Conservation (phyloP, 2,888 invertebrate species). For the Cheilosia urbana region DNA sequence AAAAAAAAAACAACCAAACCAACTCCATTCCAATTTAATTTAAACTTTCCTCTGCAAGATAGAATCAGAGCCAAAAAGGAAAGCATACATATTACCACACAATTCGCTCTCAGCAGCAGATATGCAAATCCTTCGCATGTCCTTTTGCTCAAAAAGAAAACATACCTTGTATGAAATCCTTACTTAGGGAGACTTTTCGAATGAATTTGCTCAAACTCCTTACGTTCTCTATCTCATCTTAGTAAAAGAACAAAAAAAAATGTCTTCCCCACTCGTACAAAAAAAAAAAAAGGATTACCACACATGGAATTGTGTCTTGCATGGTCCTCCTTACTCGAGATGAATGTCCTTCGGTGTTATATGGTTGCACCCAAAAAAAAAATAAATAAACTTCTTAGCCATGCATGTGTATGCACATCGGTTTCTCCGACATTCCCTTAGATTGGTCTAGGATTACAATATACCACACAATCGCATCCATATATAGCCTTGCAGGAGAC, state of each 20-base stretch:
- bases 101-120: conserved; percentile 54
- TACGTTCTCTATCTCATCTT: conserved; percentile 60
- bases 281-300: conserved; percentile 34
- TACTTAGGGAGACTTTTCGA: conserved; percentile 62
- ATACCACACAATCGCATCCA: conserved; percentile 7
- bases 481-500: conserved; percentile 3
- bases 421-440: conserved; percentile 52
- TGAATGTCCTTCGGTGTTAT: conserved; percentile 43
- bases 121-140: conserved; percentile 69
- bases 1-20: conserved; percentile 1
- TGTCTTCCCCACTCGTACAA: background rate
- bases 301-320: conserved; percentile 48
- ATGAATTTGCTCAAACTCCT: conserved; percentile 63
- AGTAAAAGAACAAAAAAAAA: conserved; percentile 18
- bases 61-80: conserved; percentile 12
- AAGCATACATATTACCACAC: conserved; percentile 53
- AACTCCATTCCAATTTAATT: conserved; percentile 56
- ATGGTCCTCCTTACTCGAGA: conserved; percentile 29
- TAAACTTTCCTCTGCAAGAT: conserved; percentile 52
- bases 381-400: conserved; percentile 1
- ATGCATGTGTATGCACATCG: conserved; percentile 28
- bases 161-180: conserved; percentile 47
- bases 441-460: conserved; percentile 63
- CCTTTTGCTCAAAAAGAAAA: conserved; percentile 38
- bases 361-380: conserved; percentile 12